These are phyloP conservation scores for Oeneis ivallda DNA, from an alignment of 2,888 invertebrate species.

Conservation along the genomic window DNA sequence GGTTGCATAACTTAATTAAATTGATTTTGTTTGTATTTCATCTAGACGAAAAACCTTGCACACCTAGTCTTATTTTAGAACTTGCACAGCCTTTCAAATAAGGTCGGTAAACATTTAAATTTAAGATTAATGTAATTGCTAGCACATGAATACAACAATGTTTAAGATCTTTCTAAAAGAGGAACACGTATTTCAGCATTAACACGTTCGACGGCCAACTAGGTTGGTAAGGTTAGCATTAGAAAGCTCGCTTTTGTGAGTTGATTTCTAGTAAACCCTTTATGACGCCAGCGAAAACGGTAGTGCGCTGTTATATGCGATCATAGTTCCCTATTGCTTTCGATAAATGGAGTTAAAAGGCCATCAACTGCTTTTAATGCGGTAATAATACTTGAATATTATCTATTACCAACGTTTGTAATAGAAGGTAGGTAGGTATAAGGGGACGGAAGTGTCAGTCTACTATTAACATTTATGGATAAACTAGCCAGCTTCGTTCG, in stretches of 20 bases:
- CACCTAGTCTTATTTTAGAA: not conserved
- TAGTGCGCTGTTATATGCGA: constrained; percentile 34
- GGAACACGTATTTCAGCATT: constrained; percentile 13
- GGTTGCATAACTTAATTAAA: no score
- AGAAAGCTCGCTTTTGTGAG: constrained; percentile 33
- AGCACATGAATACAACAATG: constrained; percentile 16
- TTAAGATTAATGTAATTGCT: constrained; percentile 7
- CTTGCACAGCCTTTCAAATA: not conserved
- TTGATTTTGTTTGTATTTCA: no score
- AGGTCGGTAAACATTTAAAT: constrained; percentile 2
- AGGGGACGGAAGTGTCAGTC: constrained; percentile 6
- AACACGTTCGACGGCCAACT: constrained; percentile 19
- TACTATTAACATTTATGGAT: not conserved
- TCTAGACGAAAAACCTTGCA: no score
- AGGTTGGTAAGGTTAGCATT: constrained; percentile 25
- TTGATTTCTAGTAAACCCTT: constrained; percentile 30
- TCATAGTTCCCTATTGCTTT: constrained; percentile 33
- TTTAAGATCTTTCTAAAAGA: constrained; percentile 16
- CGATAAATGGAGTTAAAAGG: constrained; percentile 37
- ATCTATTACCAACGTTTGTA: constrained; percentile 28
- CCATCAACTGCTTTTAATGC: constrained; percentile 36
- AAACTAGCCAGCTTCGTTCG: no score
- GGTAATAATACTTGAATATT: constrained; percentile 35
- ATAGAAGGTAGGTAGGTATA: constrained; percentile 23
- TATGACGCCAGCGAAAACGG: constrained; percentile 35